These are phyloP conservation scores for Seriola aureovittata DNA, from an alignment of 2,113 vertebrate species.

Conservation along the genomic window DNA sequence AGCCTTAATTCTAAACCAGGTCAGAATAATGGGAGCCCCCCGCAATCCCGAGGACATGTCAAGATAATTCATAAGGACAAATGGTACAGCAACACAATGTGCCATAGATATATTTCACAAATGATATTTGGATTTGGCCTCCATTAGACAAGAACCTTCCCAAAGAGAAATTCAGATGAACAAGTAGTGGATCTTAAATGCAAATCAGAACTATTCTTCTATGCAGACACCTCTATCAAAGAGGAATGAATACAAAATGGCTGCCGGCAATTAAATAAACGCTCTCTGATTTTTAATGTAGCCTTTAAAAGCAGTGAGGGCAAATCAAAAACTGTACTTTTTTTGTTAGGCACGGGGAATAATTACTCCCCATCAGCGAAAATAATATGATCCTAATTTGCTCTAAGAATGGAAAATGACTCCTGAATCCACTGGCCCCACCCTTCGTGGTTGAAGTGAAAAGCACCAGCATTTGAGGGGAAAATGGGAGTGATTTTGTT, in stretches of 20 bases:
- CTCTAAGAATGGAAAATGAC: conserved; percentile 57
- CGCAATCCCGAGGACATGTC: conserved; percentile 8
- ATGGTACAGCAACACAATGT: background rate
- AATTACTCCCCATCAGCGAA: conserved; percentile 61
- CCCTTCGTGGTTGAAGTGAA: conserved; percentile 67
- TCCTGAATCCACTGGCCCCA: conserved; percentile 65
- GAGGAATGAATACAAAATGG: conserved; percentile 69
- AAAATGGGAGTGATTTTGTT: conserved; percentile 71
- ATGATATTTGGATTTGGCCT: conserved; percentile 29
- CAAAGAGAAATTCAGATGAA: conserved; percentile 19
- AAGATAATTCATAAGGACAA: conserved; percentile 1
- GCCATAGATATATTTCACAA: background rate
- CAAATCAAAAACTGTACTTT: conserved; percentile 38
- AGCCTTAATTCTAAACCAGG: background rate
- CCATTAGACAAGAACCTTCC: conserved; percentile 18
- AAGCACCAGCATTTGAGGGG: conserved; percentile 64
- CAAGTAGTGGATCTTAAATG: conserved; percentile 32
- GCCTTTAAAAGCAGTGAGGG: conserved; percentile 37
- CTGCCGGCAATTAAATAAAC: conserved; percentile 64
- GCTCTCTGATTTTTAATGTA: conserved; percentile 48
- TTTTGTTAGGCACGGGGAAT: conserved; percentile 30
- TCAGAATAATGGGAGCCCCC: conserved; percentile 15
- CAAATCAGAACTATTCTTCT: conserved; percentile 47
- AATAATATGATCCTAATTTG: conserved; percentile 71
- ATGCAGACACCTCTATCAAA: conserved; percentile 49